Evolutionary conservation across 2,888 invertebrate genomes (phyloP), one percentile per base, ranked within the genome.

Genomic region (Diogma glabrata): DNA sequence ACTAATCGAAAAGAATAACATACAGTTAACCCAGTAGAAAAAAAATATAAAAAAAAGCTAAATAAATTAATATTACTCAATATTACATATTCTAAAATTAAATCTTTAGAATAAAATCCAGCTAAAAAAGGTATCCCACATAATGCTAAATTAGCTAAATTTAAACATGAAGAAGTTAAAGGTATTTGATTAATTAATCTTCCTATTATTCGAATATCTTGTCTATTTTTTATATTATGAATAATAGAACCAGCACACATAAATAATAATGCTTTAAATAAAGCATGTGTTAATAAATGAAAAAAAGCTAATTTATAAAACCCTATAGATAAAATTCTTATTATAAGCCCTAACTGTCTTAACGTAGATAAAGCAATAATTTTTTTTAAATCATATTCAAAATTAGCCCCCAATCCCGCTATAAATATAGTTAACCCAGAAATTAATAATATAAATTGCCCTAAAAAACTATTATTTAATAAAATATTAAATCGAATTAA

Each of bases 301-400:
- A 82, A 82, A 76, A 81, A 82, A 59, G 79, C 74, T 61, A 84
- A 72, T 54, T 73, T 65, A 56, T 63, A 61, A 54, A 73, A 68
- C 0, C 76, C 75, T 60, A 80, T 65, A 2, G 73, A 73, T 65
- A 83, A 72, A 69, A 75, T 73, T 68, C 76, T 75, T 66, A 84
- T 79, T 75, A 86, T 84, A 64, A 86, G 73, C 0, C 83, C 83
- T 64, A 86, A 72, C 63, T 86, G 85, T 2, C 83, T 84, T 67
- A 86, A 74, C 57, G 83, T 84, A 1, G 84, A 84, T 62, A 82
- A 72, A 63, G 84, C 84, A 81, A 86, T 82, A 77, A 83, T 81
- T 72, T 84, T 85, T 68, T 85, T 85, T 63, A 82, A 73, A 72
- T 84, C 84, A 75, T 70, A 76, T 55, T 80, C 78, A 75, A 74